Percentiles rank a stretch among this genome's conserved stretches.
Conservation (phyloP, 2,797 vertebrate species). For the Gallirallus australis region DNA sequence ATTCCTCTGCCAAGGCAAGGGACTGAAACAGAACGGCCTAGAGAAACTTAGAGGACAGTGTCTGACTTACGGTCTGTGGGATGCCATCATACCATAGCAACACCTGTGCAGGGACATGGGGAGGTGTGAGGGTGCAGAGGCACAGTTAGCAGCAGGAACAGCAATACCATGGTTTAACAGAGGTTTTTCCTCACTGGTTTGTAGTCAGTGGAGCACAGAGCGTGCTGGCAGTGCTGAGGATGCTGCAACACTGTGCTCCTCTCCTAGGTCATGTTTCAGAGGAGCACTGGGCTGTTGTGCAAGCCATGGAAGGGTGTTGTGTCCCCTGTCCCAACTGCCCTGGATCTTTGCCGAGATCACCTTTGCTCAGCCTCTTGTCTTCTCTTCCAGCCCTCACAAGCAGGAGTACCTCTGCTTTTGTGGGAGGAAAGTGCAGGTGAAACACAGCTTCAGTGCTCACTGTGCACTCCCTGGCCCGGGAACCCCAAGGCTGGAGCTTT, state of each 20-base stretch:
- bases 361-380: neutral
- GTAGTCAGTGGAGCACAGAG: neutral
- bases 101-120: fast-evolving
- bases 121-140: neutral
- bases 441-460: neutral
- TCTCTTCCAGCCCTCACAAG: neutral
- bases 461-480: neutral
- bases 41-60: neutral
- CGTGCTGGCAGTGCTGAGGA: fast-evolving
- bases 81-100: neutral
- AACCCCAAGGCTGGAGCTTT: neutral
- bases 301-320: neutral
- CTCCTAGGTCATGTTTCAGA: neutral
- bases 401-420: neutral
- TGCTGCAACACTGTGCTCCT: fast-evolving
- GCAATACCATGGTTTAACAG: neutral
- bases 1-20: neutral
- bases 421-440: neutral
- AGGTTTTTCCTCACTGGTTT: neutral
- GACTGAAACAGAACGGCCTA: neutral
- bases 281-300: neutral
- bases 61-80: neutral
- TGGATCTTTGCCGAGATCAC: neutral
- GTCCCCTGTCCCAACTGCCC: neutral
- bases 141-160: neutral